Percentiles rank a stretch among this genome's conserved stretches.
These are phyloP conservation scores for Phthorimaea operculella DNA, from an alignment of 1,140 invertebrate genomes.

Conservation along the genomic window DNA sequence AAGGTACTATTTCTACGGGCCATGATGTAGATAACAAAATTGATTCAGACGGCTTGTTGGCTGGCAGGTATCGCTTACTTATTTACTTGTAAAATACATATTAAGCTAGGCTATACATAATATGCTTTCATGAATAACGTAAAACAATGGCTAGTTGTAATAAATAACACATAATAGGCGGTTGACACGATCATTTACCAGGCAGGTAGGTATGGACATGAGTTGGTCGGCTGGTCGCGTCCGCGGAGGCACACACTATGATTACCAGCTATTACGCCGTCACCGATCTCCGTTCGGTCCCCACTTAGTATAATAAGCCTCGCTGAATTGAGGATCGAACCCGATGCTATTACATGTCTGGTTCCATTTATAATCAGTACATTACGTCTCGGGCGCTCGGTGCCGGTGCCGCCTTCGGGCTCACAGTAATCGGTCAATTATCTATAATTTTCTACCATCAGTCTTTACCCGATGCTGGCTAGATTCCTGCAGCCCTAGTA, in stretches of 20 bases:
- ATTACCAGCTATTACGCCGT: slow-evolving; percentile 59
- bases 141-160: slow-evolving; percentile 6
- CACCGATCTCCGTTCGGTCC: slow-evolving; percentile 49
- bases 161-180: slow-evolving; percentile 12
- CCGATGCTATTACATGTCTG: slow-evolving; percentile 61
- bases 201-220: slow-evolving; percentile 4
- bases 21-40: too few species aligned
- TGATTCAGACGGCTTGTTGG: too few species aligned
- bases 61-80: too few species aligned
- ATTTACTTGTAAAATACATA: too few species aligned
- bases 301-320: slow-evolving; percentile 64
- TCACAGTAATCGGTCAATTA: slow-evolving; percentile 59
- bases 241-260: slow-evolving; percentile 31
- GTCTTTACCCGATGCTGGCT: slow-evolving; percentile 53
- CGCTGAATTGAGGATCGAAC: slow-evolving; percentile 56
- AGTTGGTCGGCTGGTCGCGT: slow-evolving; percentile 6
- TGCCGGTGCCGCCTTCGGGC: slow-evolving; percentile 41
- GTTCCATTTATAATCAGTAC: slow-evolving; percentile 62
- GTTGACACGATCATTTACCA: slow-evolving; percentile 13
- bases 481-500: slow-evolving; percentile 44
- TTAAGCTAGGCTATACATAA: too few species aligned
- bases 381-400: slow-evolving; percentile 34
- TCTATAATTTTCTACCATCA: slow-evolving; percentile 65
- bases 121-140: too few species aligned
- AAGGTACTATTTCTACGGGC: not conserved